A percentile compares a stretch with the other conserved stretches of the same genome.
phyloP scores from a whole-genome alignment of 2,797 vertebrate genomes.

The Cygnus olor region DNA sequence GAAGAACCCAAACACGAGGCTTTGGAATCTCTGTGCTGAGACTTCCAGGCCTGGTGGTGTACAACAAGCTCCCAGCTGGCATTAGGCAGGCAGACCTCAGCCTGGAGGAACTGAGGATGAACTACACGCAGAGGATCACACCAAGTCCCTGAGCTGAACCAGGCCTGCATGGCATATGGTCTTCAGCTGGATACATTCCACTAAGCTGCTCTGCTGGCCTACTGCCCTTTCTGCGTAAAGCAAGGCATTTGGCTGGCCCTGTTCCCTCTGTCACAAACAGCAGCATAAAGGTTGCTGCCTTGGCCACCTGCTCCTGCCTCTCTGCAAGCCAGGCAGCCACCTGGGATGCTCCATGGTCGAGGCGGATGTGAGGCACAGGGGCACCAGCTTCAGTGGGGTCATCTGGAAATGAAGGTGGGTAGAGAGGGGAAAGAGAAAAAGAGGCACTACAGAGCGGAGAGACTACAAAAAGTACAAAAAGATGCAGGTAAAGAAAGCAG shows the following conservation, averaged over 20 bases:
- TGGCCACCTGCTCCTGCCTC: neutral
- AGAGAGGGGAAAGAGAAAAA: neutral
- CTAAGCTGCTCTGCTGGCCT: neutral
- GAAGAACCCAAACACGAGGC: neutral
- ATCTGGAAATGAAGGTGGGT: neutral
- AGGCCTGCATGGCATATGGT: neutral
- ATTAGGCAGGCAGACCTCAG: neutral
- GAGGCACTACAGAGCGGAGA: neutral
- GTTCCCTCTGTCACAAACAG: neutral
- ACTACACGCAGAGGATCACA: neutral
- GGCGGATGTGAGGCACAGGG: neutral
- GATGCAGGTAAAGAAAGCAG: neutral
- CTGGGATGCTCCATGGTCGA: neutral
- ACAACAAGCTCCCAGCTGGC: neutral
- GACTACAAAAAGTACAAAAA: neutral
- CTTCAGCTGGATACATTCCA: neutral
- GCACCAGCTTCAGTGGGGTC: accelerated
- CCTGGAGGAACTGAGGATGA: neutral
- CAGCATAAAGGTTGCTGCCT: neutral
- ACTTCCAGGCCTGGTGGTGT: neutral
- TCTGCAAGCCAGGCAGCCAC: neutral
- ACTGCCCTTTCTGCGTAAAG: neutral
- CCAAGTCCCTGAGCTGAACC: neutral
- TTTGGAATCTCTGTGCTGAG: neutral
- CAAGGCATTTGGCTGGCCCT: neutral